phyloP scores from a whole-genome alignment of 2,888 invertebrate species.

The Rotaria sp. region DNA sequence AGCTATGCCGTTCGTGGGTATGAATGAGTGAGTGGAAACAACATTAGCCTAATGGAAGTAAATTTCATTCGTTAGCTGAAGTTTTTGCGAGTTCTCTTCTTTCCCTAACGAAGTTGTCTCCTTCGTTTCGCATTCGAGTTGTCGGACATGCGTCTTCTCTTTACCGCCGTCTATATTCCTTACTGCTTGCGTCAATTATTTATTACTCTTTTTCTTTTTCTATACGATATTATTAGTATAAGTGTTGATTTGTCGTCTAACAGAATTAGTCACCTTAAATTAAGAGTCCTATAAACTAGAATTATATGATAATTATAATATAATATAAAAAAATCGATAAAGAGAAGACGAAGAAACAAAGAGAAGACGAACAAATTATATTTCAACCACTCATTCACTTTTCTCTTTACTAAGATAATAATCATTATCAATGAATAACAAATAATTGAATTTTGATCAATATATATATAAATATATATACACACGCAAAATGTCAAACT shows the following conservation, averaged over 20 bases:
- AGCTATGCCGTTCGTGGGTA: background rate
- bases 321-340: background rate
- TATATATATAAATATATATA: background rate
- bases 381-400: background rate
- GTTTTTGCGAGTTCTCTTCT: background rate
- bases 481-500: slow-evolving; percentile 6
- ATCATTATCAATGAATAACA: slow-evolving; percentile 15
- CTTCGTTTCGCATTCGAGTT: slow-evolving; percentile 10
- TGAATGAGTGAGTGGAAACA: background rate
- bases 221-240: background rate
- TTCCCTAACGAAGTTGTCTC: slow-evolving; percentile 8
- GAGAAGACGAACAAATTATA: background rate
- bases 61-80: slow-evolving; percentile 13
- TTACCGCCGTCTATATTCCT: background rate
- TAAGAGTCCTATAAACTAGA: background rate
- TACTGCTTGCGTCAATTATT: background rate
- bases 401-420: slow-evolving; percentile 1
- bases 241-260: slow-evolving; percentile 29
- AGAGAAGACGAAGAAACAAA: background rate
- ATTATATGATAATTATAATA: background rate
- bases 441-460: slow-evolving; percentile 1
- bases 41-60: slow-evolving; percentile 14
- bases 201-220: background rate
- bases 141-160: background rate
- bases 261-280: slow-evolving; percentile 24